Evolutionary conservation across 2,797 vertebrate species (phyloP).

Genomic region (Sebastes iracundus): DNA sequence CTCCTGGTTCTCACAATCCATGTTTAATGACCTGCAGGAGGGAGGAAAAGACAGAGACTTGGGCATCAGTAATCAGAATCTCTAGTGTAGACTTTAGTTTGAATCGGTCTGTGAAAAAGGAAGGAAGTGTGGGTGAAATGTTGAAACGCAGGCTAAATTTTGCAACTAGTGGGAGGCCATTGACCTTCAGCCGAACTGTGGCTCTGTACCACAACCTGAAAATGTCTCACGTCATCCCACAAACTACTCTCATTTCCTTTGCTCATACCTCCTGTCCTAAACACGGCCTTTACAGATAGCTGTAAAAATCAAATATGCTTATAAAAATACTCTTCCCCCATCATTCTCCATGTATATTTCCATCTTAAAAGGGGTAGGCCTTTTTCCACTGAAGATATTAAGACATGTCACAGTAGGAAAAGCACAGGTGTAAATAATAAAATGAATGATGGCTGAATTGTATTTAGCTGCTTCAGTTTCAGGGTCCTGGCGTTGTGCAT

Average conservation of each 20-base stretch:
- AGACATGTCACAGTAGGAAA: too few relatives aligned
- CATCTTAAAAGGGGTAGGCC: too few relatives aligned
- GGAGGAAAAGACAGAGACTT: not conserved
- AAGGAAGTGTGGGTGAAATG: not conserved
- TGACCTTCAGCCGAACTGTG: not conserved
- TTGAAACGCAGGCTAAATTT: not conserved
- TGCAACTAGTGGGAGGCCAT: not conserved
- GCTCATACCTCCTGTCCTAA: not conserved
- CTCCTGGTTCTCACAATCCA: constrained; percentile 99
- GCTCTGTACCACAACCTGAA: not conserved
- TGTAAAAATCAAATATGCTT: not conserved
- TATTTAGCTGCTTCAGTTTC: too few relatives aligned
- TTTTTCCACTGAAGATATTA: not conserved
- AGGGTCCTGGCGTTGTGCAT: too few relatives aligned
- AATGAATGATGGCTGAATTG: too few relatives aligned
- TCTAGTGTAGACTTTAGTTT: not conserved
- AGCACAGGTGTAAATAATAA: too few relatives aligned
- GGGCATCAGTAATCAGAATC: not conserved
- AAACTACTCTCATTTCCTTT: not conserved
- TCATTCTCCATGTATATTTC: not conserved
- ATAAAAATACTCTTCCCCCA: not conserved
- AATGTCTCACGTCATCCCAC: not conserved
- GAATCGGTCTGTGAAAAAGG: not conserved
- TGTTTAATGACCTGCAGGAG: constrained; percentile 93
- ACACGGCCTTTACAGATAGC: not conserved